Evolutionary conservation across 2,113 vertebrate species (phyloP).

Genomic region (Calypte anna): DNA sequence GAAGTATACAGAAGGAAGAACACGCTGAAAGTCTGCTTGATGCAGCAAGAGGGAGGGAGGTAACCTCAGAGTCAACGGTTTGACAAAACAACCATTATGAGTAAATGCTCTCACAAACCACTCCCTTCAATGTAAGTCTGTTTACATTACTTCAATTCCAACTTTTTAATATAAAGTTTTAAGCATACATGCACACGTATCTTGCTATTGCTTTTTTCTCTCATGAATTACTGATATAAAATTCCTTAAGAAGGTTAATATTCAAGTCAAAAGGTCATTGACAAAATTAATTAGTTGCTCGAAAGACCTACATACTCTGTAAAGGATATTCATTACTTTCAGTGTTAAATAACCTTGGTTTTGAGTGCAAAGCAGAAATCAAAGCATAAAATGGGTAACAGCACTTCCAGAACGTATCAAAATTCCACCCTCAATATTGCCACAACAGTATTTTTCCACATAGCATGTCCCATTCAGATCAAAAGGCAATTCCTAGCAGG

Average conservation of each 20-base stretch:
- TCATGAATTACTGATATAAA: background rate
- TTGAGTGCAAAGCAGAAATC: background rate
- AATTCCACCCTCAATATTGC: background rate
- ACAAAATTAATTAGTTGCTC: background rate
- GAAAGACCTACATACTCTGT: background rate
- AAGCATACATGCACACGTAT: background rate
- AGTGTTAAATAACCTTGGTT: background rate
- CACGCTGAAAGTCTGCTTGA: fast-evolving
- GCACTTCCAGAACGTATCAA: background rate
- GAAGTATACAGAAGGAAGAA: background rate
- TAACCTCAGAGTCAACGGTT: background rate
- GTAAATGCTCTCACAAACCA: background rate
- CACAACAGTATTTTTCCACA: background rate
- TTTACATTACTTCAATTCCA: background rate
- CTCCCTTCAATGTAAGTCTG: background rate
- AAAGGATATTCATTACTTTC: background rate
- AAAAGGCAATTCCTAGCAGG: background rate
- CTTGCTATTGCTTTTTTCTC: background rate
- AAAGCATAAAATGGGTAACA: background rate
- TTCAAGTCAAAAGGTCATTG: background rate
- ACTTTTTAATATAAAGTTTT: background rate
- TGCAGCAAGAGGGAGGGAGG: background rate
- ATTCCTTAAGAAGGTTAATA: background rate
- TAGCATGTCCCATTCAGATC: background rate
- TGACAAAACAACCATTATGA: background rate